These are phyloP conservation scores for Chloroceryle inda DNA, from an alignment of 2,797 vertebrate genomes.

Conservation along the genomic window DNA sequence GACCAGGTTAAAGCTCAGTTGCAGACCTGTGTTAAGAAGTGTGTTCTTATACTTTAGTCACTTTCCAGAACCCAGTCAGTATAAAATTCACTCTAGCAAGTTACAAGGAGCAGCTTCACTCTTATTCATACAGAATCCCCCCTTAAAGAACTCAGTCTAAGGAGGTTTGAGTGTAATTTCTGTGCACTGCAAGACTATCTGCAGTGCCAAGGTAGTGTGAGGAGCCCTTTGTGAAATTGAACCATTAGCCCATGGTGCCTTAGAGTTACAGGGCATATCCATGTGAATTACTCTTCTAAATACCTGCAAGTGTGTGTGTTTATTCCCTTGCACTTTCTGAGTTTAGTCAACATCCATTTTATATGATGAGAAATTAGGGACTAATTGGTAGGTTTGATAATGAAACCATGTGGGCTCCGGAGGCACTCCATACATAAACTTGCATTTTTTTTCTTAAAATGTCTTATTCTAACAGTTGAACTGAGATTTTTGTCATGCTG, in stretches of 20 bases:
- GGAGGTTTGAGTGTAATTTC: background rate
- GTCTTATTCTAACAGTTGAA: background rate
- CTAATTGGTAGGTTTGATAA: background rate
- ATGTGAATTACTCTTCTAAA: background rate
- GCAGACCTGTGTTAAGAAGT: background rate
- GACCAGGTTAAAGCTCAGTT: background rate
- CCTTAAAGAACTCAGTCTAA: background rate
- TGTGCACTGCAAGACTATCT: background rate
- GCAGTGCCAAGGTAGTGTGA: background rate
- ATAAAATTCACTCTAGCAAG: constrained; percentile 14
- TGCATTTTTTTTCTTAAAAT: background rate
- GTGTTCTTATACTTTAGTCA: background rate
- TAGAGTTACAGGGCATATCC: background rate
- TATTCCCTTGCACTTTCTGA: background rate
- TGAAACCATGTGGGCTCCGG: background rate
- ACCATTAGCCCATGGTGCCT: background rate
- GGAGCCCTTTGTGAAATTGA: background rate
- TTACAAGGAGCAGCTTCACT: background rate
- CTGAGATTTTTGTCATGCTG: background rate
- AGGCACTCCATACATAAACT: background rate
- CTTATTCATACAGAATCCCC: background rate
- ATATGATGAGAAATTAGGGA: background rate
- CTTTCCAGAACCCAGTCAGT: constrained; percentile 31
- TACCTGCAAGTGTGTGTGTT: rapidly evolving
- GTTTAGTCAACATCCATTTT: background rate